Base-by-base conservation (phyloP, 2,888 invertebrate species). In the Stenodera caucasica region DNA sequence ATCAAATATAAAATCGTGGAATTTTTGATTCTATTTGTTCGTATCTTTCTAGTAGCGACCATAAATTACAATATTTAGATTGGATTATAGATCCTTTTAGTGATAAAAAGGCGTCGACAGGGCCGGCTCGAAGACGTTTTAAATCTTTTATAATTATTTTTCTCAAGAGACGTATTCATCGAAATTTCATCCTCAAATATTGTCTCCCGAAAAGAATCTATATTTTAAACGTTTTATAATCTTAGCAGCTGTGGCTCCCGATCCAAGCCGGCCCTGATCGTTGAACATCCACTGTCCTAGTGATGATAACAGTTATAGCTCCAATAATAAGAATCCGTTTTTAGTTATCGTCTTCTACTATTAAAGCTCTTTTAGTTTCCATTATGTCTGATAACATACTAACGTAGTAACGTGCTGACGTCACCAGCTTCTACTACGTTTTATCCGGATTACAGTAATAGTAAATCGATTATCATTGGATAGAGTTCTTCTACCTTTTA, bases 381-480 rank as follows among this genome's bases (percentile, higher is more conserved):
- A 40, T 40, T 40, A 40, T 18, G 40, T 18, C 40, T 40, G 40
- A 40, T 40, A 40, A 40, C 40, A 9, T 18, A 9, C 2, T 9
- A 15, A 9, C 5, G 18, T 40, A 15, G 67, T 60, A 59, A 62
- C 63, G 59, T 57, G 65, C 66, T 64, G 67, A 66, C 67, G 66
- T 64, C 64, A 64, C 58, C 55, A 60, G 50, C 53, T 30, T 57
- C 55, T 54, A 52, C 57, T 57, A 57, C 49, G 40, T 65, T 66
- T 68, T 67, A 67, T 70, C 67, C 68, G 71, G 71, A 70, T 71
- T 71, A 70, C 63, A 63, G 63, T 67, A 63, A 67, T 65, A 64
- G 67, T 57, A 65, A 67, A 67, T 67, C 67, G 64, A 67, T 67
- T 62, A 59, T 67, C 60, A 59, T 18, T 9, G 9, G 63, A 66